Conservation (phyloP, 1,140 invertebrate species). For the Bombus confusus region DNA sequence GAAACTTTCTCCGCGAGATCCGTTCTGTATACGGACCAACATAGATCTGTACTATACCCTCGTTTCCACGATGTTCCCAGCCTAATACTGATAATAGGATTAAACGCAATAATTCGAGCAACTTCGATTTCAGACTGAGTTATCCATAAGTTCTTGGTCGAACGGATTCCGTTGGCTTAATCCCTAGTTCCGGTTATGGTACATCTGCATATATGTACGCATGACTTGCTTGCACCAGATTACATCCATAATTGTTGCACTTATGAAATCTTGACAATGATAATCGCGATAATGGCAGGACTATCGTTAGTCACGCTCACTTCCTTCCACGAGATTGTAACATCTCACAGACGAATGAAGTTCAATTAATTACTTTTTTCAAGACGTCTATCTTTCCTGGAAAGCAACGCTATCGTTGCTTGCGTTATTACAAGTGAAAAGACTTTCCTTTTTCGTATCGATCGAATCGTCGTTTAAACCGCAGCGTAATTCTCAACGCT, state of each 20-base stretch:
- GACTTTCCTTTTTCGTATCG: background rate
- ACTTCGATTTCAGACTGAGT: constrained; percentile 56
- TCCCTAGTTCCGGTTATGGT: constrained; percentile 33
- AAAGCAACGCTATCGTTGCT: background rate
- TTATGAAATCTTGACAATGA: background rate
- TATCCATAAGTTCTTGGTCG: constrained; percentile 39
- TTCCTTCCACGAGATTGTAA: background rate
- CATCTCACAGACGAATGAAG: too few species aligned
- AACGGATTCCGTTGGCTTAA: constrained; percentile 40
- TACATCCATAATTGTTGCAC: constrained; percentile 23
- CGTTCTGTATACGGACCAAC: background rate
- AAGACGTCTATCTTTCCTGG: background rate
- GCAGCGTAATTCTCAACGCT: background rate
- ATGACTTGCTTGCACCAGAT: constrained; percentile 1
- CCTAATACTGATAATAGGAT: constrained; percentile 57
- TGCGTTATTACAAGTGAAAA: background rate
- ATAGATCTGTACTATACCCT: background rate
- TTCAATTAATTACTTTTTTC: background rate
- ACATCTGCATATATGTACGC: background rate
- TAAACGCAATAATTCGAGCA: constrained; percentile 60
- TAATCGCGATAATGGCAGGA: background rate
- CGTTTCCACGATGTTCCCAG: constrained; percentile 9
- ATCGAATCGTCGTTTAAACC: background rate
- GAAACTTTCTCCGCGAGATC: background rate
- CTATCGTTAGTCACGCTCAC: too few species aligned